Base-by-base conservation (phyloP, 2,888 invertebrate genomes). In the Alentia gelatinosa region DNA sequence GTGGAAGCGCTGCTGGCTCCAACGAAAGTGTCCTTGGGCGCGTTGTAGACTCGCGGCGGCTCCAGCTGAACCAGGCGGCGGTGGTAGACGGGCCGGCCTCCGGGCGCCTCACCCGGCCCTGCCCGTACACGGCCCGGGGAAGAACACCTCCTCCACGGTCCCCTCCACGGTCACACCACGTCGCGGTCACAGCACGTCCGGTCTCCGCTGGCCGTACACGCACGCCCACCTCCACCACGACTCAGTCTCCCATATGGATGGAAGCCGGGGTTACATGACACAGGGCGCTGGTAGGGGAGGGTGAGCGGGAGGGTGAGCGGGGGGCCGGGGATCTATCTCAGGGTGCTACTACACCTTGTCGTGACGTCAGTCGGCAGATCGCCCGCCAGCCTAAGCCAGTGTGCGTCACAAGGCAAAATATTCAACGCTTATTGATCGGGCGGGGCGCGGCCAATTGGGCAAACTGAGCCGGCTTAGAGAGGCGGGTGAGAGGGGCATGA, bases 341-440 rank as follows among this genome's bases (percentile, higher is more conserved):
- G 33, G 15, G 79, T 35, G 15, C 26, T 5, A 19, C 9, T 35
- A 35, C 79, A 39, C 79, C 39, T 35, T 79, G 74, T 19, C 19
- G 63, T 79, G 79, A 79, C 79, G 79, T 79, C 79, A 79, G 79
- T 3, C 1, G n/a, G 30, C 74, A 39, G 63, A 79, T 39, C 39
- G 15, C 37, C 39, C 37, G 37, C 35, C 39, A 39, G 26, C 79
- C 39, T 19, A 5, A 5, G n/a, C 19, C 47, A 15, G 7, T 74
- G 33, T 79, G 79, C 79, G 79, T 79, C 79, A 79, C 79, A 35
- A 35, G 79, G 4, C 79, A 39, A 7, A 5, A 1, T 79, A 79
- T 79, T 79, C 79, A 79, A 79, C 39, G 79, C 37, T n/a, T 79
- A 79, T 79, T 79, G 79, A 79, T 79, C 79, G 79, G 12, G 39